Evolutionary conservation across 1,140 invertebrate species (phyloP), one percentile per base, ranked within the genome.

Genomic region (Metopolophium dirhodum): DNA sequence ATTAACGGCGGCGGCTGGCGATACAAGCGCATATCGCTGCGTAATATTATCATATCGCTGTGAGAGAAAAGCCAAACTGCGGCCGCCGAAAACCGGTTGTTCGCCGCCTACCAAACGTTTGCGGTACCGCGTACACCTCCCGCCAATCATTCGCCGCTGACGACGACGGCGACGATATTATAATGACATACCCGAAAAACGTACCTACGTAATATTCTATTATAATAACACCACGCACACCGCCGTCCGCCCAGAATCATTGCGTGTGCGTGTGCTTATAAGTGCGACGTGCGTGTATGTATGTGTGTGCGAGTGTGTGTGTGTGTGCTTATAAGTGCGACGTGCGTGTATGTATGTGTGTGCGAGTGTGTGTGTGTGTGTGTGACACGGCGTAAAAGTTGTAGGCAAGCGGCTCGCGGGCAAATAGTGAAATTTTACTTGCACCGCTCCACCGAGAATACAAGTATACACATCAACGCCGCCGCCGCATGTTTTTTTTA

Each of bases 141-240:
- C 30, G n/a, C n/a, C 61, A 0, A 14, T 68, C 82, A 20, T 22
- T 37, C 20, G 22, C 20, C 82, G 77, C 20, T 35, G 37, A 35
- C 82, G 77, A 20, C 14, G 20, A 54, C 22, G 22, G 30, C 57
- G 61, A 20, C 14, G n/a, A 85, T 85, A 85, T 85, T 83, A 85
- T 26, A 41, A 85, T 41, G 37, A 41, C 22, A 41, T 85, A 11
- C 83, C 37, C 83, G 23, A 54, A 85, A 41, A 85, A 41, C 77
- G 35, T 83, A 41, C 30, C 11, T n/a, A 77, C 61, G 61, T 85
- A 85, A 85, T 18, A 18, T 77, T 77, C 61, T 41, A 41, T 83
- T 83, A 83, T 85, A 37, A 41, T 83, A 49, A 87, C 30, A 85
- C 83, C 83, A 41, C 83, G 83, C 83, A 23, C 83, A 22, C 83